A percentile compares a stretch with the other conserved stretches of the same genome.
These are phyloP conservation scores for Miniopterus natalensis DNA, from an alignment of 2,113 vertebrate species.

Conservation along the genomic window DNA sequence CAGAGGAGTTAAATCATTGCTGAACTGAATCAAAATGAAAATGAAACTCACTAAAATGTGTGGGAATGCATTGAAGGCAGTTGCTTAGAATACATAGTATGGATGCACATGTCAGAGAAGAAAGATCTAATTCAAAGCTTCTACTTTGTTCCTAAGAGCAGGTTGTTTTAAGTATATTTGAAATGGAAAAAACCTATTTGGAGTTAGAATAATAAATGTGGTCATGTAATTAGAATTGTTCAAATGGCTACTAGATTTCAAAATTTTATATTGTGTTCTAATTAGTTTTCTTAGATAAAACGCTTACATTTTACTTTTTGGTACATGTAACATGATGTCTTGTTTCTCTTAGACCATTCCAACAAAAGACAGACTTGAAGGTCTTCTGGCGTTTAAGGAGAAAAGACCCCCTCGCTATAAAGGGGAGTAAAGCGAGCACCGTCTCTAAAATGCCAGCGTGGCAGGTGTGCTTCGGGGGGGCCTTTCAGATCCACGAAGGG, in stretches of 20 bases:
- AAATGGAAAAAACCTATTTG: background rate
- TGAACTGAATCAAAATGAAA: slow-evolving; percentile 21
- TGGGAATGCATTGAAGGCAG: background rate
- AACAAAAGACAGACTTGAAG: slow-evolving; percentile 98
- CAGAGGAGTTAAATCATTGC: background rate
- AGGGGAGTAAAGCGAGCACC: slow-evolving; percentile 91
- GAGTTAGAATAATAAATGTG: background rate
- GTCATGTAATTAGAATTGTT: background rate
- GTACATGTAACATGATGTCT: background rate
- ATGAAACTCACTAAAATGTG: background rate
- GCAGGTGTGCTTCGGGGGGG: slow-evolving; percentile 73
- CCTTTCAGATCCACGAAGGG: slow-evolving; percentile 76
- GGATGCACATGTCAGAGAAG: background rate
- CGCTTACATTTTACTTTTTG: background rate
- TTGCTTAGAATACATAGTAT: slow-evolving; percentile 2
- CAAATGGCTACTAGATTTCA: background rate
- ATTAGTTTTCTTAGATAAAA: background rate
- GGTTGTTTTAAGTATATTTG: background rate
- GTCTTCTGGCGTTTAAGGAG: slow-evolving; percentile 97
- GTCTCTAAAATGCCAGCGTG: slow-evolving; percentile 71
- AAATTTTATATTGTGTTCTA: background rate
- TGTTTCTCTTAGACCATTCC: slow-evolving; percentile 94
- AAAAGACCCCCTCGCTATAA: slow-evolving; percentile 95
- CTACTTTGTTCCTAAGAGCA: background rate
- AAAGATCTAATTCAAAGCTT: background rate